phyloP scores from a whole-genome alignment of 2,113 vertebrate species.

The Hippopotamus amphibius region DNA sequence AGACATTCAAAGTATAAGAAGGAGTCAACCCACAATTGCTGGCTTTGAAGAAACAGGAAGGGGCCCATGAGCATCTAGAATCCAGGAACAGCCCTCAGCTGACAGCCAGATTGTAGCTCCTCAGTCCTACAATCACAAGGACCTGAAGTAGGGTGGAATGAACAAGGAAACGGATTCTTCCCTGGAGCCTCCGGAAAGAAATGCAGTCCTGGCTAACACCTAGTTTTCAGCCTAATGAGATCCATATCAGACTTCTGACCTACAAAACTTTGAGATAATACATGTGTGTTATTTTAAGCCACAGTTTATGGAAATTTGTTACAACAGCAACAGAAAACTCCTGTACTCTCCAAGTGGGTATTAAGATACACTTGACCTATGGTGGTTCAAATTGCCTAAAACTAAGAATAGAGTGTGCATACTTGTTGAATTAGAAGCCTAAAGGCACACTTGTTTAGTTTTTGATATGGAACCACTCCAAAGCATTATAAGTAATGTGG shows the following conservation, averaged over 20 bases:
- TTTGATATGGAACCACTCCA: background rate
- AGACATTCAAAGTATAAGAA: background rate
- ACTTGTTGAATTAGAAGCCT: conserved; percentile 15
- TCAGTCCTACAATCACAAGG: background rate
- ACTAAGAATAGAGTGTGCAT: background rate
- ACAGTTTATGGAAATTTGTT: background rate
- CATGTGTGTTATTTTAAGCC: background rate
- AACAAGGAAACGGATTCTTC: background rate
- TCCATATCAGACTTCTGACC: background rate
- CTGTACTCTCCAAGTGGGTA: background rate
- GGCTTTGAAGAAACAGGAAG: background rate
- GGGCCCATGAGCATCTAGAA: background rate
- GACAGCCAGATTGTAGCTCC: background rate
- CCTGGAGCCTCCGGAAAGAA: background rate
- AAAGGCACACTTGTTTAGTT: background rate
- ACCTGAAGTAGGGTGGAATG: background rate
- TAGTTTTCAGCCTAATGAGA: background rate
- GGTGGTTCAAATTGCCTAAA: background rate
- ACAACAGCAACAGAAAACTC: conserved; percentile 24
- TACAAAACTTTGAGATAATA: background rate
- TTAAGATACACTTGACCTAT: background rate
- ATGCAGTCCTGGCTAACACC: background rate
- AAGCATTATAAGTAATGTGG: background rate
- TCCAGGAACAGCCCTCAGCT: background rate
- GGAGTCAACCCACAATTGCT: background rate